A percentile compares a stretch with the other conserved stretches of the same genome.
Evolutionary conservation across 2,113 vertebrate species (phyloP).

Genomic region (Brachyhypopomus occidentalis): DNA sequence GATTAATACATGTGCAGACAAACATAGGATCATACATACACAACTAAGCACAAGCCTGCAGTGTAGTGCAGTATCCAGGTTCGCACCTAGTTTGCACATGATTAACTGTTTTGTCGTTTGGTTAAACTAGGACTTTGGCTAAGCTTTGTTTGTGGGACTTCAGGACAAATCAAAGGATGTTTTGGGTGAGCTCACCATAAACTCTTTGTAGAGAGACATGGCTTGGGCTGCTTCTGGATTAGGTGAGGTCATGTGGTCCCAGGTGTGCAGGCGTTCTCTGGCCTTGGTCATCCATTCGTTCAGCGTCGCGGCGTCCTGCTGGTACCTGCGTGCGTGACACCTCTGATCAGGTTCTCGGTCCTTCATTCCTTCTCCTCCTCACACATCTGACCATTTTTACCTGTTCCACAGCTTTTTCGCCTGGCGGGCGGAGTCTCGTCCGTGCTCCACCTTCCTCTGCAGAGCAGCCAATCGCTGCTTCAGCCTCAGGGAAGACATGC

Average conservation of each 20-base stretch:
- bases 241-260: slow-evolving; percentile 70
- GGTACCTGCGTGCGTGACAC: slow-evolving; percentile 75
- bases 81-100: too few species aligned
- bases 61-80: too few species aligned
- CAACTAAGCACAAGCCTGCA: too few species aligned
- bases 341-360: not conserved
- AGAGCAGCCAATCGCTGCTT: slow-evolving; percentile 78
- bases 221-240: slow-evolving; percentile 73
- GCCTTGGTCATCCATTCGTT: slow-evolving; percentile 80
- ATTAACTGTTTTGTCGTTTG: too few species aligned
- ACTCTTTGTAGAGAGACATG: slow-evolving; percentile 69
- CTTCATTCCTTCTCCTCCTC: not conserved
- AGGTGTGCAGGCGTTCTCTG: slow-evolving; percentile 73
- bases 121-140: too few species aligned
- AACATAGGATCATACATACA: too few species aligned
- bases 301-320: slow-evolving; percentile 70
- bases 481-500: slow-evolving; percentile 65
- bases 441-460: slow-evolving; percentile 69
- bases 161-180: too few species aligned
- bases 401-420: slow-evolving; percentile 76
- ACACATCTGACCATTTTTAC: slow-evolving; percentile 63
- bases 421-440: slow-evolving; percentile 63
- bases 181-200: slow-evolving; percentile 77
- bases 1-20: too few species aligned
- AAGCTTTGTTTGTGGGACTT: too few species aligned